Conservation (phyloP, 2,888 invertebrate species). For the Caenorhabditis doughertyi region DNA sequence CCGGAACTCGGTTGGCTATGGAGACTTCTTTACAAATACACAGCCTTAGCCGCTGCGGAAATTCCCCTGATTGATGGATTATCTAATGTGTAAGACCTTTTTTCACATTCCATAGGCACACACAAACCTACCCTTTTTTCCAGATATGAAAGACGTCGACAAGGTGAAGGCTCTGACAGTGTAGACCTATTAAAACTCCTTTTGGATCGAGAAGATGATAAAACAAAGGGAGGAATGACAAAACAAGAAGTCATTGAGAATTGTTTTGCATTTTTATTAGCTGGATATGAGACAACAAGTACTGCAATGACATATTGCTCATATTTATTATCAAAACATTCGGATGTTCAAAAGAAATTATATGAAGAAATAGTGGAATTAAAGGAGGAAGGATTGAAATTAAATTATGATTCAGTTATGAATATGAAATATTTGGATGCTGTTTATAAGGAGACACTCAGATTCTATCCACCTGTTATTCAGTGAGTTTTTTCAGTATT, state of each 20-base stretch:
- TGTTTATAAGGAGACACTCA: slow-evolving; percentile 79
- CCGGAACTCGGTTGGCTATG: slow-evolving; percentile 67
- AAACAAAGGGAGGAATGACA: slow-evolving; percentile 54
- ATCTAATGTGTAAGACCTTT: slow-evolving; percentile 55
- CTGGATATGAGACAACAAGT: slow-evolving; percentile 85
- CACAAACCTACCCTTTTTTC: background rate
- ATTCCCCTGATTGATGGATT: slow-evolving; percentile 61
- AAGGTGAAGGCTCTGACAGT: slow-evolving; percentile 63
- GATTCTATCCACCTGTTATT: slow-evolving; percentile 79
- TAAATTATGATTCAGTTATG: slow-evolving; percentile 66
- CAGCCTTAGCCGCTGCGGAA: slow-evolving; percentile 51
- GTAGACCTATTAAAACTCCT: slow-evolving; percentile 72
- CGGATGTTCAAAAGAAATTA: slow-evolving; percentile 84
- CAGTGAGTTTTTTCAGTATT: slow-evolving; percentile 66
- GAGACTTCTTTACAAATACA: slow-evolving; percentile 59
- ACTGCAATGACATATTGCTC: slow-evolving; percentile 84
- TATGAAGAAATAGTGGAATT: slow-evolving; percentile 83
- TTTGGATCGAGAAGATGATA: slow-evolving; percentile 62
- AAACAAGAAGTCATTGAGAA: slow-evolving; percentile 83
- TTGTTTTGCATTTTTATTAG: slow-evolving; percentile 84
- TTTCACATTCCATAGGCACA: too few species aligned
- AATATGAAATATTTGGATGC: slow-evolving; percentile 78
- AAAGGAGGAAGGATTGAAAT: slow-evolving; percentile 73
- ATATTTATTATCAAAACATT: slow-evolving; percentile 84
- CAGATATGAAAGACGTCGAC: slow-evolving; percentile 62